Conservation (phyloP, 2,113 vertebrate genomes). For the Callionymus lyra region DNA sequence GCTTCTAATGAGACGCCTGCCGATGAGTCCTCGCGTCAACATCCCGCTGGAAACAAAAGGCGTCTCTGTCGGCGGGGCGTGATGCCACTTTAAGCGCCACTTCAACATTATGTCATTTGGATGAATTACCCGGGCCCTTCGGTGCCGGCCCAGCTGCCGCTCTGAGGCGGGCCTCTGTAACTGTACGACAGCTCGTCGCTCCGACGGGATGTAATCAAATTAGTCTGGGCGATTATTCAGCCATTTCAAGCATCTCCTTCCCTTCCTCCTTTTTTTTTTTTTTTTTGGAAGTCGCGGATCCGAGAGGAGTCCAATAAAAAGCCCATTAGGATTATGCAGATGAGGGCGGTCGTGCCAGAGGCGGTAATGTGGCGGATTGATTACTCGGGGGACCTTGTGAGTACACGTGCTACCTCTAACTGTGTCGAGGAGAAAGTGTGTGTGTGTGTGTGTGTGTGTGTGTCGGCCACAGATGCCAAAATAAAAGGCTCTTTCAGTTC, state of each 20-base stretch:
- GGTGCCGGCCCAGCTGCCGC: constrained; percentile 36
- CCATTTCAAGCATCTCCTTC: constrained; percentile 39
- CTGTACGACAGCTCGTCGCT: constrained; percentile 48
- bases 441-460: constrained; percentile 10
- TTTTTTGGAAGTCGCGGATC: constrained; percentile 34
- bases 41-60: constrained; percentile 27
- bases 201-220: constrained; percentile 57
- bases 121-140: constrained; percentile 42
- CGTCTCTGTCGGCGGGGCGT: constrained; percentile 10
- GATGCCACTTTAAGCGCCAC: constrained; percentile 27
- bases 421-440: constrained; percentile 9
- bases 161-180: constrained; percentile 30
- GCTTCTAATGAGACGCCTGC: not conserved
- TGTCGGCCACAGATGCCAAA: constrained; percentile 64
- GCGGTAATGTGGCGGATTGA: constrained; percentile 55
- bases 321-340: constrained; percentile 68
- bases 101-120: constrained; percentile 39
- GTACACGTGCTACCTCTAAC: constrained; percentile 36
- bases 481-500: constrained; percentile 63
- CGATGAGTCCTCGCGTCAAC: constrained; percentile 11
- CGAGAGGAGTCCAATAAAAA: constrained; percentile 60
- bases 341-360: constrained; percentile 30
- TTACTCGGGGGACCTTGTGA: constrained; percentile 54
- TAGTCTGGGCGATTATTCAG: constrained; percentile 53
- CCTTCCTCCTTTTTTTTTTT: constrained; percentile 32